A percentile compares a stretch with the other conserved stretches of the same genome.
Conservation (phyloP, 1,140 invertebrate genomes). For the Pseudomyrmex dendroicus region DNA sequence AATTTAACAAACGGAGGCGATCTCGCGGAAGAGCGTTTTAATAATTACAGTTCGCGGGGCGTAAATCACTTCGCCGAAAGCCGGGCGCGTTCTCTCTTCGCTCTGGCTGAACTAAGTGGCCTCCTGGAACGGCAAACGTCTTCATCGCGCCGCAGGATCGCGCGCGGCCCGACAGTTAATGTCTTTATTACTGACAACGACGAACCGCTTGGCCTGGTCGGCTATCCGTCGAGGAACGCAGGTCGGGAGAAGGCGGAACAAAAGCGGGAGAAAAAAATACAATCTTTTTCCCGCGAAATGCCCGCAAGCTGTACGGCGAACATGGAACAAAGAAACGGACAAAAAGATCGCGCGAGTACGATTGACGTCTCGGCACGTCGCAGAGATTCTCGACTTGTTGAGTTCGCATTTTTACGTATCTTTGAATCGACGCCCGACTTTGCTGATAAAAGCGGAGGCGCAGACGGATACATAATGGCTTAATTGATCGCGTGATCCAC, state of each 20-base stretch:
- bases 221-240: conserved; percentile 39
- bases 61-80: conserved; percentile 79
- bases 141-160: conserved; percentile 65
- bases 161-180: conserved; percentile 65
- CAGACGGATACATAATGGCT: conserved; percentile 7
- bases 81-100: conserved; percentile 48
- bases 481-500: conserved; percentile 51
- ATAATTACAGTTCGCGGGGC: conserved; percentile 73
- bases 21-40: conserved; percentile 72
- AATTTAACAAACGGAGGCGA: conserved; percentile 64
- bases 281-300: conserved; percentile 41
- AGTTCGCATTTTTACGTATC: conserved; percentile 1
- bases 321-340: conserved; percentile 9
- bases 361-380: conserved; percentile 28
- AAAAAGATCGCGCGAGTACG: conserved; percentile 23
- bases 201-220: conserved; percentile 4
- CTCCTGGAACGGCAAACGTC: conserved; percentile 73
- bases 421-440: conserved; percentile 1
- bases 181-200: conserved; percentile 76
- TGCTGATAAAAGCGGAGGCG: neutral
- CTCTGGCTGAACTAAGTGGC: conserved; percentile 69
- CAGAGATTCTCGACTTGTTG: conserved; percentile 11
- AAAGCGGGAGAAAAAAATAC: conserved; percentile 32
- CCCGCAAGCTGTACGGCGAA: neutral
- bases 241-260: conserved; percentile 27